Evolutionary conservation across 2,797 vertebrate species (phyloP).

Genomic region (Bovichtus diacanthus): DNA sequence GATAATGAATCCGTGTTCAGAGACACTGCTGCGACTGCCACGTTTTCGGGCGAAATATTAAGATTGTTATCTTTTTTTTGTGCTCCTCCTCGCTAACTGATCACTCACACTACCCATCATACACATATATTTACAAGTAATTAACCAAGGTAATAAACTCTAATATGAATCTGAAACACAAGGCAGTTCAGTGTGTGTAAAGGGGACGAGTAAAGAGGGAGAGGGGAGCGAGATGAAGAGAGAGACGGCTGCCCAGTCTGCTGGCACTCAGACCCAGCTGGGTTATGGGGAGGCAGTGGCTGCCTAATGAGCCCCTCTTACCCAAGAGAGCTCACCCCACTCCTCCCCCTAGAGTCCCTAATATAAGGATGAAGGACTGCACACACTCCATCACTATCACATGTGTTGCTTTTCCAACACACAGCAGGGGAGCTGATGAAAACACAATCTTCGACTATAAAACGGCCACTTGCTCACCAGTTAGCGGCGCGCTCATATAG

Average conservation of each 20-base stretch:
- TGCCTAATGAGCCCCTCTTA: conserved; percentile 86
- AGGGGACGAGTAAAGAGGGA: conserved; percentile 62
- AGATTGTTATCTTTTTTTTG: background rate
- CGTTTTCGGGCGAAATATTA: conserved; percentile 11
- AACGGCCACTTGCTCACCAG: conserved; percentile 56
- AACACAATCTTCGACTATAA: conserved; percentile 68
- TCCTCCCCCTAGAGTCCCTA: conserved; percentile 75
- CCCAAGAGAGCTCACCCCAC: conserved; percentile 81
- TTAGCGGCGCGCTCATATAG: conserved; percentile 25
- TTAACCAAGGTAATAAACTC: conserved; percentile 29
- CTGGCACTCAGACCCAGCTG: conserved; percentile 84
- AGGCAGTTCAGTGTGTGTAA: conserved; percentile 49
- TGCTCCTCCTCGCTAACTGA: background rate
- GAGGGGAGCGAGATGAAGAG: conserved; percentile 67
- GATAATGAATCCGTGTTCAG: conserved; percentile 4
- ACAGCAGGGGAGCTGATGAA: conserved; percentile 71
- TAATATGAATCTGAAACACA: conserved; percentile 41
- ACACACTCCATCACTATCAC: conserved; percentile 79
- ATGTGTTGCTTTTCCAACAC: conserved; percentile 76
- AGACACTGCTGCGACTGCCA: background rate
- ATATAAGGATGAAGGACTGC: conserved; percentile 80
- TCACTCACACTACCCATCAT: conserved; percentile 8
- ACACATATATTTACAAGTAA: conserved; percentile 38
- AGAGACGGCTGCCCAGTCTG: conserved; percentile 80
- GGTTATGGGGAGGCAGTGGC: conserved; percentile 81